Evolutionary conservation across 1,140 invertebrate genomes (phyloP), one percentile per base, ranked within the genome.

Genomic region (Leptinotarsa texana): DNA sequence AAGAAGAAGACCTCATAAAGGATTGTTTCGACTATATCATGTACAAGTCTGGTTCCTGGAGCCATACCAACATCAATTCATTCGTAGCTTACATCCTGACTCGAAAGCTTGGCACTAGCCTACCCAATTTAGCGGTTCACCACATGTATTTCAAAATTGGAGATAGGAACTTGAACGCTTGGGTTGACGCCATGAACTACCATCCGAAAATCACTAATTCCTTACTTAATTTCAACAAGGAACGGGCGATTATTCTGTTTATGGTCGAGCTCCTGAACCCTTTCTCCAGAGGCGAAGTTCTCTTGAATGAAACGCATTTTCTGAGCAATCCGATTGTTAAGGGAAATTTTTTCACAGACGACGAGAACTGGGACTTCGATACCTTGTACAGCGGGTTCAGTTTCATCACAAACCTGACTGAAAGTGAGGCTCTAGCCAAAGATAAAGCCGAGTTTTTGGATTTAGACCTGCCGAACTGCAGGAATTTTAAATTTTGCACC

Each of bases 181-280:
- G 72, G 73, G 24, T 78, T 21, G 65, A 74, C 8, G 73, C 57
- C 13, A 24, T 75, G 8, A 47, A 79, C 2, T 75, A 78, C 17
- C 42, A 75, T 48, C 65, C 42, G 15, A 72, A 61, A 57, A 77
- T 77, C 6, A 63, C 21, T 4, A 22, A 51, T 5, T 73, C 75
- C 11, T 47, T 79, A 13, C 4, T 78, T 6, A 66, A 70, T 21
- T 18, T 57, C 3, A 81, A 80, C 69, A 49, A 77, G 22, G 33
- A 73, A 0, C 70, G 70, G 27, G 49, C 63, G 17, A 71, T 80
- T 13, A 48, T 82, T 13, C 4, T 81, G 13, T 79, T 82, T 51
- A 24, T 92, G 79, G 90, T 92, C 0, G 92, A 93, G 82, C 82
- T 94, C 0, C 87, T 94, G 18, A 87, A 91, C 80, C 93, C 95